Base-by-base conservation (phyloP, 2,888 invertebrate genomes). In the Petrolisthes manimaculis region DNA sequence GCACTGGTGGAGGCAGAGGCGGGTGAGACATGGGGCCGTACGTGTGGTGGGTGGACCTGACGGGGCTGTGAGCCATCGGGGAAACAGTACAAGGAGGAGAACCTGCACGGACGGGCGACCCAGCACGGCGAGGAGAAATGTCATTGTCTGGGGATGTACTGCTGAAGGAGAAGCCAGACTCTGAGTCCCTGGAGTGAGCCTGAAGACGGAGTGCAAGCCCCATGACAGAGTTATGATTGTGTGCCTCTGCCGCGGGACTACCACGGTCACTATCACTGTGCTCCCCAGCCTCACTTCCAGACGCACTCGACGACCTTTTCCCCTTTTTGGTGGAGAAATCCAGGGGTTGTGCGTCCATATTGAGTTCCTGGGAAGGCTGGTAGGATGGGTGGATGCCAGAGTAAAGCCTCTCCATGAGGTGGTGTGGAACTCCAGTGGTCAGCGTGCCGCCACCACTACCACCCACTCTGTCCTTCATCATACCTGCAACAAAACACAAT, bases 271-370 rank as follows among this genome's bases (percentile, higher is more conserved):
- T 86, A 69, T 86, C 80, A 21, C 37, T 80, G 51, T 79, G 69
- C 12, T 67, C 80, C 9, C 53, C 54, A 21, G 18, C 9, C 54
- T 86, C 80, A n/a, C 84, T 78, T 61, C 37, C 56, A 54, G 6
- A 24, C 24, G 12, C 54, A 37, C 9, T 18, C 12, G 75, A 56
- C 14, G 75, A 77, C 77, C 4, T 67, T 61, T 81, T 86, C 14
- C 21, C 37, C 37, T 61, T 81, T 71, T 89, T 89, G 37, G 85
- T 89, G 77, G 89, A 89, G 71, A 85, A 89, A 71, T 89, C 89
- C 4, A 89, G 77, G 8, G 84, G 88, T 55, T 89, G 89, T 14
- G 84, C 3, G 79, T 87, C 87, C 83, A 71, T 79, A 53, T 67
- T 80, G n/a, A 69, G 24, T 37, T 86, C 86, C 51, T 56, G 75